These are phyloP conservation scores for Potamarius usumacintae DNA, from an alignment of 2,113 vertebrate genomes.

Conservation along the genomic window DNA sequence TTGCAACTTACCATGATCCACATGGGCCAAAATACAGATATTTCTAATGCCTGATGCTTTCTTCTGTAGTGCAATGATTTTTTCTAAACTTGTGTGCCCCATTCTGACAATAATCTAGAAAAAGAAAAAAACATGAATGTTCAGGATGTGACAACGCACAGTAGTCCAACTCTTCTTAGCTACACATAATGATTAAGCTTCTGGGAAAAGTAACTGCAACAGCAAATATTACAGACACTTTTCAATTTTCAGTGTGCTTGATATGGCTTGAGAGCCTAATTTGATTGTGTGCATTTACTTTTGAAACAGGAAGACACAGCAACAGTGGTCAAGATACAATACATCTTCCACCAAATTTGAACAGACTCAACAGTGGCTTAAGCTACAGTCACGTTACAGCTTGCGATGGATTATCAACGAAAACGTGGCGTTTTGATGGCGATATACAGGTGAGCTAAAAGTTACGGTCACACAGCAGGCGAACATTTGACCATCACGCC, in stretches of 20 bases:
- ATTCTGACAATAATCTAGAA: constrained; percentile 62
- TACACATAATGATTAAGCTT: background rate
- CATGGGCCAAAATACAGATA: constrained; percentile 92
- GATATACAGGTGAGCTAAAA: no score
- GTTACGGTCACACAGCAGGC: no score
- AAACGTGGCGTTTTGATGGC: no score
- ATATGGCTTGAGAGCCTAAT: background rate
- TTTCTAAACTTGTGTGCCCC: constrained; percentile 77
- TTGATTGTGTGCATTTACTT: background rate
- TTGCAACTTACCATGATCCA: constrained; percentile 87
- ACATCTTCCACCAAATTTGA: background rate
- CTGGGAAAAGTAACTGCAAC: background rate
- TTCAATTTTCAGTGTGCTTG: background rate
- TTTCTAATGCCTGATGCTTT: constrained; percentile 85
- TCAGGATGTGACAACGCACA: background rate
- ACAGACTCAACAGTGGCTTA: background rate
- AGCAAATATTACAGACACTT: background rate
- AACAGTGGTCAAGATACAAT: background rate
- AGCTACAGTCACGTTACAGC: no score
- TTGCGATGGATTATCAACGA: no score
- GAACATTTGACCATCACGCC: no score
- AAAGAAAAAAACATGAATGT: background rate
- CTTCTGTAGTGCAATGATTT: constrained; percentile 81
- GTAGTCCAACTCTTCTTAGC: background rate
- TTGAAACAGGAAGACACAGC: background rate